These are phyloP conservation scores for Galerucella calmariensis DNA, from an alignment of 2,888 invertebrate species.

Conservation along the genomic window DNA sequence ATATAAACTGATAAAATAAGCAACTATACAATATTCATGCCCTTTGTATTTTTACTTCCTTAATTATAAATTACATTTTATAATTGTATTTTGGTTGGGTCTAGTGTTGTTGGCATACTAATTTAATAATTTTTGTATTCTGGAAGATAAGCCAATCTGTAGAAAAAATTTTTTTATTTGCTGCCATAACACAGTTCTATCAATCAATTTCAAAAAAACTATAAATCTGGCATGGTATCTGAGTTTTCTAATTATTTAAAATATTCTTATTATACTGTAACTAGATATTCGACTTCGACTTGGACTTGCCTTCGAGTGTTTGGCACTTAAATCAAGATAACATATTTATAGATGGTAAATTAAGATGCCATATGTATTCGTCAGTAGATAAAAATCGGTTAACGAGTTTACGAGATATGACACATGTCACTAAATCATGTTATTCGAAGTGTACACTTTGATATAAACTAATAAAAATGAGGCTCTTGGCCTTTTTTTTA, in stretches of 20 bases:
- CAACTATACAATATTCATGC: too few relatives aligned
- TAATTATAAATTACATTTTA: too few relatives aligned
- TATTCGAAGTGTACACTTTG: neutral
- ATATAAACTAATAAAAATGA: neutral
- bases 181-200: too few relatives aligned
- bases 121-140: too few relatives aligned
- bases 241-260: conserved; percentile 1
- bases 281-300: neutral
- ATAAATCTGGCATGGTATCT: neutral
- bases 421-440: conserved; percentile 4
- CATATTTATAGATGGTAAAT: conserved; percentile 8
- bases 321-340: conserved; percentile 6
- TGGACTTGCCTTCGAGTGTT: conserved; percentile 10
- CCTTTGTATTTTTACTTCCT: too few relatives aligned
- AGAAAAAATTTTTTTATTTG: too few relatives aligned
- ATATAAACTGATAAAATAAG: too few relatives aligned
- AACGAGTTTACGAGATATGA: neutral
- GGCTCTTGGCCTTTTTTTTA: neutral
- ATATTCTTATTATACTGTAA: conserved; percentile 5
- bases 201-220: neutral
- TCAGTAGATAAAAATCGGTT: conserved; percentile 2
- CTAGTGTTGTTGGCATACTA: too few relatives aligned
- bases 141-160: too few relatives aligned
- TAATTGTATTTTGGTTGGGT: too few relatives aligned
- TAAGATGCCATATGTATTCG: conserved; percentile 9